Evolutionary conservation across 2,797 vertebrate species (phyloP), one percentile per base, ranked within the genome.

Genomic region (Spinibarbus caldwelli): DNA sequence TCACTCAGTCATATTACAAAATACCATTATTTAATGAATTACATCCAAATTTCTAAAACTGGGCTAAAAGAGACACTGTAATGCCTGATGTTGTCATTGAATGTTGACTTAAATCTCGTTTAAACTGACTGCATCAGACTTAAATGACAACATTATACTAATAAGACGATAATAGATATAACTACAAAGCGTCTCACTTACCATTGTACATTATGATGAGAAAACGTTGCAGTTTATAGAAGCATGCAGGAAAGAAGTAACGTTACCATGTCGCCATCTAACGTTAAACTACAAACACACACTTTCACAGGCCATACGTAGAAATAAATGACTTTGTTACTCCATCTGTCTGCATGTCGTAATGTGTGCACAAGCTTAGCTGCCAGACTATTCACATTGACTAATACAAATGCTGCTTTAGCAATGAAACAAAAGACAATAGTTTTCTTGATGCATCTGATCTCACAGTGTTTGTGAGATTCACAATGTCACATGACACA

Each of bases 211-310:
- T 66, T 9, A 19, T 19, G 64, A 66, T 36, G 31, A 36, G 64
- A 66, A 66, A 66, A 21, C 31, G 7, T 36, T 21, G 17, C 4
- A 10, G 7, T 67, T 34, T 36, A 36, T 21, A 10, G 4, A 67
- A 36, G 29, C 19, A 43, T 19, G 5, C 26, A 21, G 21, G 14
- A 75, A 45, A 38, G 23, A 49, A 38, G 38, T 57, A n/a, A n/a
- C n/a, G n/a, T n/a, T n/a, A 59, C 47, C 14, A 71, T 52, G 64
- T 70, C 83, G 83, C 83, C 83, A 70, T 78, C 83, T 84, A 47
- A 38, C 75, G 83, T 78, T 78, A 78, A 1, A 68, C 43, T 80
- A 43, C 14, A 17, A 67, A 11, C 59, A n/a, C 29, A 49, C 34
- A 3, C 7, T 41, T 29, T 41, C 14, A 66, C 21, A 38, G 11